Conservation (phyloP, 1,140 invertebrate species). For the Pollicipes pollicipes region DNA sequence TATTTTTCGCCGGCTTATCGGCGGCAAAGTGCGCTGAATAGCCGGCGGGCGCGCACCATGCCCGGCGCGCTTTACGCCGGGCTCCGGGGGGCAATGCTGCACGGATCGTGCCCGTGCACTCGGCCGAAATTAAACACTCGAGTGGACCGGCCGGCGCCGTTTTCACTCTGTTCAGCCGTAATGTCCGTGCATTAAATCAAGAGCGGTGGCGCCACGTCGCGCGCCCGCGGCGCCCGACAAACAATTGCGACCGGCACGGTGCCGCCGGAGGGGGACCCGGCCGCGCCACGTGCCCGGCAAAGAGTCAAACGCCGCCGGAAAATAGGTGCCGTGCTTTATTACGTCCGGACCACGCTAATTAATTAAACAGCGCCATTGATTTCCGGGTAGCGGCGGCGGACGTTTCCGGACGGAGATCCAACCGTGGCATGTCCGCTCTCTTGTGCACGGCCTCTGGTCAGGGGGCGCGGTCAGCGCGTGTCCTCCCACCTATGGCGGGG, state of each 20-base stretch:
- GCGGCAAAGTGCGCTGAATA: background rate
- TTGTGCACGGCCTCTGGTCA: too few species aligned
- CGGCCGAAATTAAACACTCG: too few species aligned
- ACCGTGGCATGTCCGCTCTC: too few species aligned
- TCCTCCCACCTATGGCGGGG: too few species aligned
- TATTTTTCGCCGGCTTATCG: background rate
- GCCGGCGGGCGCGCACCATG: too few species aligned
- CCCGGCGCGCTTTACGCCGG: too few species aligned
- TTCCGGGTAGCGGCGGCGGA: background rate
- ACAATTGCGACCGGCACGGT: background rate
- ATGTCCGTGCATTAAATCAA: constrained; percentile 1
- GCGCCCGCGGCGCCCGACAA: background rate
- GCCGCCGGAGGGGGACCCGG: background rate
- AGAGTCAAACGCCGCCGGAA: constrained; percentile 1
- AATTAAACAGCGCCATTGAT: constrained; percentile 4
- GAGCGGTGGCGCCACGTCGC: constrained; percentile 2
- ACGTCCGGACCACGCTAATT: background rate
- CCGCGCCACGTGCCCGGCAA: background rate
- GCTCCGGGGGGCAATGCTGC: too few species aligned
- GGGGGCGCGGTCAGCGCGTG: too few species aligned
- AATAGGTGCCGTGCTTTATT: background rate
- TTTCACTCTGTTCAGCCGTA: background rate
- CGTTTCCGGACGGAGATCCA: background rate
- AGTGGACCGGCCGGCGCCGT: background rate
- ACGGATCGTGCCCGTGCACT: too few species aligned